These are phyloP conservation scores for Melanostigma gelatinosum DNA, from an alignment of 2,113 vertebrate species.

Conservation along the genomic window DNA sequence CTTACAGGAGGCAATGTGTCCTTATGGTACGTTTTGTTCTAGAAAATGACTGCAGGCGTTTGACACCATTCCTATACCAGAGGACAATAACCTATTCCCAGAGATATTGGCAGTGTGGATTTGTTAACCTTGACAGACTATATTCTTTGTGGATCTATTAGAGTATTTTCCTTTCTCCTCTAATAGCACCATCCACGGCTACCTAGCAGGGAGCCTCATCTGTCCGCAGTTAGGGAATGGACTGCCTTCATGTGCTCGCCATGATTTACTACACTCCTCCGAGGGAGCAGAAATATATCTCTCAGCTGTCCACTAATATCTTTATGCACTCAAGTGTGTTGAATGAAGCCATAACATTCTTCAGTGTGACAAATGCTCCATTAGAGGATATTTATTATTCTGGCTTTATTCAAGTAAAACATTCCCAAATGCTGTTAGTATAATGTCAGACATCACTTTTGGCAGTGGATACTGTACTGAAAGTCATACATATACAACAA, in stretches of 20 bases:
- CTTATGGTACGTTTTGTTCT: neutral
- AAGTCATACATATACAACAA: constrained; percentile 33
- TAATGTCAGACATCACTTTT: constrained; percentile 43
- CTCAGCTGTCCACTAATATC: constrained; percentile 77
- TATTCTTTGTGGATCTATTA: constrained; percentile 60
- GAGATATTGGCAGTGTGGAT: constrained; percentile 39
- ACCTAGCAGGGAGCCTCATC: constrained; percentile 66
- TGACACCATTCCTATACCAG: neutral
- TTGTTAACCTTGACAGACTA: constrained; percentile 59
- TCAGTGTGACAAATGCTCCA: constrained; percentile 75
- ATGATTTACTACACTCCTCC: constrained; percentile 74
- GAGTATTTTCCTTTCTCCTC: constrained; percentile 46
- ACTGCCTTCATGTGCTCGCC: constrained; percentile 57
- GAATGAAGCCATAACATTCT: constrained; percentile 76
- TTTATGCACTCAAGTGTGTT: constrained; percentile 78
- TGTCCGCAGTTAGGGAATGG: constrained; percentile 65
- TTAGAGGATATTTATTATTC: constrained; percentile 63
- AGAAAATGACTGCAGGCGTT: constrained; percentile 12
- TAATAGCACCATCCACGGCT: constrained; percentile 58
- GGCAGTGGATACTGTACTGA: constrained; percentile 18
- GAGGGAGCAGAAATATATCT: constrained; percentile 71
- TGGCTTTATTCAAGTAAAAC: constrained; percentile 60
- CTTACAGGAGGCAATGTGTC: neutral
- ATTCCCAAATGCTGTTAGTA: constrained; percentile 49
- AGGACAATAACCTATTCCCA: neutral